Base-by-base conservation (phyloP, 2,888 invertebrate genomes). In the Ceratothoa steindachneri region DNA sequence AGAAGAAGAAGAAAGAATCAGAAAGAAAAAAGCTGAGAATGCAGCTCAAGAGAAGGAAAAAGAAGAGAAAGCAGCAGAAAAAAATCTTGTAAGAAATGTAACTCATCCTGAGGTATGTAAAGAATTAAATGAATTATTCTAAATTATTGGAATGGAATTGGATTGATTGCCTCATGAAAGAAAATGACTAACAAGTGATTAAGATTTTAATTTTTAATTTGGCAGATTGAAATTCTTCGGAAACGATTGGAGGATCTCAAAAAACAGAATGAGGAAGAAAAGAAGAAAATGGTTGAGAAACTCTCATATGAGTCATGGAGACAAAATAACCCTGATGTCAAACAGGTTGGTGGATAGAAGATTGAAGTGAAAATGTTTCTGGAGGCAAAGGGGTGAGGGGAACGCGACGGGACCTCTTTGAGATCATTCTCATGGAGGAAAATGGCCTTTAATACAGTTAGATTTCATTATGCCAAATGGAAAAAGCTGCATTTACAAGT, bases 221-320 rank as follows among this genome's bases (percentile, higher is more conserved):
- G n/a, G 22, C 31, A 78, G 78, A 72, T 78, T 51, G 78, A 75
- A 27, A 69, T 75, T 67, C 30, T 78, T 27, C 71, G 70, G 28
- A 30, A 52, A 3, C 78, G 75, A n/a, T 30, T 78, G 41, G 75
- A 78, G 22, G 78, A 76, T 19, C 67, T 78, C 53, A 73, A 78
- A 22, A 69, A 51, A 12, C 75, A 73, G 30, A 78, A 78, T 66
- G 68, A 71, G 60, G 78, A 78, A 30, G 78, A 78, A 29, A 55
- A 75, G 15, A 73, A 53, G 27, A 78, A 78, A 30, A 60, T 78
- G 64, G 67, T 73, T 24, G 78, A 78, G 28, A 64, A 69, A 7
- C 67, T 78, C 15, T 71, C 71, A 1, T 78, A 75, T 30, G 75
- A 71, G 27, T 72, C 74, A 2, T 78, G 78, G 78, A 69, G 75